Evolutionary conservation across 2,113 vertebrate genomes (phyloP).

Genomic region (Brachirus orientalis): DNA sequence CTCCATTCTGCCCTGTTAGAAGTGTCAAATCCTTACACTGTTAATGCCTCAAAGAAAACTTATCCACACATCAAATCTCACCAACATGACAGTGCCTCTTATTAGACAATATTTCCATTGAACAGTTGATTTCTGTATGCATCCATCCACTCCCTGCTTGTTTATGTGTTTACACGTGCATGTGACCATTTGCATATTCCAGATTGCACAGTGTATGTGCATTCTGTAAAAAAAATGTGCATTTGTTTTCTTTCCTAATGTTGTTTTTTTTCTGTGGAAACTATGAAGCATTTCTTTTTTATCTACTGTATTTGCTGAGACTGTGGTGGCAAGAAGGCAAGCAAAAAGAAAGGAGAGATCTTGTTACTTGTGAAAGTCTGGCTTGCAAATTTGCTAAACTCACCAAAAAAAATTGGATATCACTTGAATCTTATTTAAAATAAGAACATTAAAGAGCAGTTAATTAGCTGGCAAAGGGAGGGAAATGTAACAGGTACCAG

Average conservation of each 20-base stretch:
- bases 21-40: not conserved
- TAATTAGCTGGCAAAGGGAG: slow-evolving; percentile 46
- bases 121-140: not conserved
- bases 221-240: not conserved
- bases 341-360: slow-evolving; percentile 22
- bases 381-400: slow-evolving; percentile 53
- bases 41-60: not conserved
- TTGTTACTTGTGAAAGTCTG: slow-evolving; percentile 32
- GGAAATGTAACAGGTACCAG: slow-evolving; percentile 6
- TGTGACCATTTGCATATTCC: not conserved
- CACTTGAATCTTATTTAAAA: slow-evolving; percentile 45
- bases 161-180: not conserved
- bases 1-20: not conserved
- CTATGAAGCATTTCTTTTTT: not conserved
- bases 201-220: too few species aligned
- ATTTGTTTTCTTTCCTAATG: not conserved
- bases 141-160: too few species aligned
- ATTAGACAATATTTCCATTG: not conserved
- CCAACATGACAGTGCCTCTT: too few species aligned
- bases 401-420: slow-evolving; percentile 54
- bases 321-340: slow-evolving; percentile 6
- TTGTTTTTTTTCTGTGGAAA: not conserved
- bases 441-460: slow-evolving; percentile 38
- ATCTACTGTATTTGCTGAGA: slow-evolving; percentile 27
- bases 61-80: not conserved